phyloP scores from a whole-genome alignment of 2,797 vertebrate genomes.

The Carduelis carduelis region DNA sequence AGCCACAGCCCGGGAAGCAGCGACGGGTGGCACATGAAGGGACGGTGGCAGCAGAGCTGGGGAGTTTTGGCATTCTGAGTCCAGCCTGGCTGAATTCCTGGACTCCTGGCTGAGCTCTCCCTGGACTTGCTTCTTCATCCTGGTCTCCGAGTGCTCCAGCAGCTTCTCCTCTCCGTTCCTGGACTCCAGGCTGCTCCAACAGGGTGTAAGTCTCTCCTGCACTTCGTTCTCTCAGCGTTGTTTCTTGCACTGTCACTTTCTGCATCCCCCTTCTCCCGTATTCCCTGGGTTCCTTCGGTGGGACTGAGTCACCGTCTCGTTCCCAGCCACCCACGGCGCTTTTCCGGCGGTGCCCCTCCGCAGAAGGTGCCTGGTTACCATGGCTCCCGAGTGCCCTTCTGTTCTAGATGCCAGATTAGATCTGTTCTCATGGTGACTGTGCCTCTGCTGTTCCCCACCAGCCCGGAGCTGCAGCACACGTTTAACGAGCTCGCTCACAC shows the following conservation, averaged over 20 bases:
- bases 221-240: rapidly evolving
- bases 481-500: not conserved
- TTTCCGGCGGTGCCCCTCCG: not conserved
- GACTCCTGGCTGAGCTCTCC: not conserved
- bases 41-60: rapidly evolving
- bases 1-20: constrained; percentile 20
- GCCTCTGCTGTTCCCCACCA: constrained; percentile 12
- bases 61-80: not conserved
- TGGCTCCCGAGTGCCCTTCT: constrained; percentile 54
- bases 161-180: rapidly evolving
- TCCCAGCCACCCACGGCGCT: constrained; percentile 36
- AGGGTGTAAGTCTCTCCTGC: constrained; percentile 28
- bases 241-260: not conserved
- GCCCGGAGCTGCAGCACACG: not conserved
- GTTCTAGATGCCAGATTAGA: constrained; percentile 47
- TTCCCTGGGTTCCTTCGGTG: not conserved
- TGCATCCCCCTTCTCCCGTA: not conserved
- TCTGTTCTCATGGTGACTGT: constrained; percentile 62
- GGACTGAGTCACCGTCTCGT: constrained; percentile 36
- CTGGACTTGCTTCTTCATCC: not conserved
- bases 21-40: not conserved
- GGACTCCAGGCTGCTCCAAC: not conserved
- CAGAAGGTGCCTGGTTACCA: constrained; percentile 61
- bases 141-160: not conserved
- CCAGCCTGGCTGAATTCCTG: not conserved